Evolutionary conservation across 2,797 vertebrate genomes (phyloP), one percentile per base, ranked within the genome.

Genomic region (Podargus strigoides): DNA sequence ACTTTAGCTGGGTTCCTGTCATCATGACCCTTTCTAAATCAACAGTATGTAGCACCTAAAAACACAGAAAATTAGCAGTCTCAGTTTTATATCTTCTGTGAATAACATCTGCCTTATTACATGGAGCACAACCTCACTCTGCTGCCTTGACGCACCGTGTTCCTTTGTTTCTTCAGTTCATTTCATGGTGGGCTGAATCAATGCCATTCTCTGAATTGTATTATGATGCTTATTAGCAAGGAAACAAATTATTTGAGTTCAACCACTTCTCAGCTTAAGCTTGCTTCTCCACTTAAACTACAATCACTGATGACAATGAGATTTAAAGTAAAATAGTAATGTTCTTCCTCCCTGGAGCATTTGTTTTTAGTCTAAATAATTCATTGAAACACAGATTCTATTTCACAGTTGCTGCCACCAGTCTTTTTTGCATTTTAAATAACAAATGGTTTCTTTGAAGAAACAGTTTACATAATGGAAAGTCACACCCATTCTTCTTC

Each of bases 331-430:
- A 85, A 95, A 81, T 12, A 82, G 53, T 52, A 5, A 12, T 42
- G 37, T 62, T 83, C 50, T 89, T 83, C 63, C 24, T 70, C 24
- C 18, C 24, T 76, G 41, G 22, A 56, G 44, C 86, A 67, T 86
- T 85, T 80, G 36, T 3, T 58, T 90, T 91, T 34, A 78, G 32
- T 50, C 59, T 95, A 90, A 96, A 94, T 70, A 91, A 90, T 85
- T 82, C n/a, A 90, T 63, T 39, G 42, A 73, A 91, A 80, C 13
- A 44, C 28, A 67, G 52, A 91, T 76, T 79, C 34, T 34, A 73
- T 91, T 91, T 93, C 93, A 76, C 73, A 79, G 30, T 80, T 67
- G 28, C 56, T 88, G 66, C 47, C 67, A 87, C 55, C 58, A 66
- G 37, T 49, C 37, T 79, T 67, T 79, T 89, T 77, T 17, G 53